Percentiles rank a stretch among this genome's conserved stretches.
Evolutionary conservation across 2,888 invertebrate genomes (phyloP).

Genomic region (Polyommatus iphigenia): DNA sequence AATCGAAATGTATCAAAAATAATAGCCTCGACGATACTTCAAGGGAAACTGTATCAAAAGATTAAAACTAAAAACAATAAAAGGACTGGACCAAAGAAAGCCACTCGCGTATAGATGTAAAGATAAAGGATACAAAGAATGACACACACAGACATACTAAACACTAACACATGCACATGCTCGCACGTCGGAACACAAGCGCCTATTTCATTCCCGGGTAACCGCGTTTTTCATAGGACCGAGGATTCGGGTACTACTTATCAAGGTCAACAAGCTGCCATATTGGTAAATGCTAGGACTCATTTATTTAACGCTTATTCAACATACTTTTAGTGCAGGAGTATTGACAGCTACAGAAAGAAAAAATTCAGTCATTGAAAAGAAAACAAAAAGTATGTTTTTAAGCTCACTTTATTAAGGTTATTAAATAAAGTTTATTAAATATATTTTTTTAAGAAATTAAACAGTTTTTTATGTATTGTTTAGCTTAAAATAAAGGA

Average conservation of each 20-base stretch:
- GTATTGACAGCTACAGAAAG: slow-evolving; percentile 34
- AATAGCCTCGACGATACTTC: neutral
- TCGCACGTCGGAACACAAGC: slow-evolving; percentile 38
- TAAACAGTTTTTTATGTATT: slow-evolving; percentile 3
- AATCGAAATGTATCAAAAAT: neutral
- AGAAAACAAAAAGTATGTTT: slow-evolving; percentile 69
- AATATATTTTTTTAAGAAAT: slow-evolving; percentile 14
- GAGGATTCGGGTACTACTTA: slow-evolving; percentile 56
- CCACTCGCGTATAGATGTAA: neutral
- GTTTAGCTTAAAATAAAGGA: slow-evolving; percentile 32
- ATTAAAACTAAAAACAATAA: neutral
- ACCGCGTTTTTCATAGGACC: slow-evolving; percentile 45
- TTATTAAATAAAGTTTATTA: neutral
- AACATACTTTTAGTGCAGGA: slow-evolving; percentile 63
- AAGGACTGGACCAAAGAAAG: slow-evolving; percentile 11
- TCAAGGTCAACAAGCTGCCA: slow-evolving; percentile 68
- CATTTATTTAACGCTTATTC: slow-evolving; percentile 60
- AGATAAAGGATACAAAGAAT: neutral
- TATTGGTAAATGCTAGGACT: slow-evolving; percentile 78
- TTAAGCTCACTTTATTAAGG: slow-evolving; percentile 48
- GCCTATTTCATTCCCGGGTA: slow-evolving; percentile 37
- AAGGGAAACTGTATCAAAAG: neutral
- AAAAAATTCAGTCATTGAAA: slow-evolving; percentile 37
- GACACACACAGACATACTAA: slow-evolving; percentile 35
- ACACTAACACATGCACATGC: slow-evolving; percentile 26